A percentile compares a stretch with the other conserved stretches of the same genome.
phyloP scores from a whole-genome alignment of 1,140 invertebrate genomes.

The Tetranychus cinnabarinus region DNA sequence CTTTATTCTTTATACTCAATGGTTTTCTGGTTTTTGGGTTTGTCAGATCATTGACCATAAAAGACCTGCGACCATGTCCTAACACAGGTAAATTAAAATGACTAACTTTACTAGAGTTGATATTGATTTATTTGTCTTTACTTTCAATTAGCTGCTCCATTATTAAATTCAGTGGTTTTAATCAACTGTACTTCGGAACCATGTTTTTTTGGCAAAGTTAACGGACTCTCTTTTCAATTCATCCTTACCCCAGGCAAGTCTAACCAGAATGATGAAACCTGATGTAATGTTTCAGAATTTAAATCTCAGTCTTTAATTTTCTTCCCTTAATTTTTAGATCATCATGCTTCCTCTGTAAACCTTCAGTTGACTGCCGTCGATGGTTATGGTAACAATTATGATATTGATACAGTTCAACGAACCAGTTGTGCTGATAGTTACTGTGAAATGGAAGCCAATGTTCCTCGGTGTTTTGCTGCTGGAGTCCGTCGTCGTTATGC shows the following conservation, averaged over 20 bases:
- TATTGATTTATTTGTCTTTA: not conserved
- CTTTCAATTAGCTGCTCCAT: not conserved
- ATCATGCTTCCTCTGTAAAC: not conserved
- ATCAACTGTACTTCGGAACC: not conserved
- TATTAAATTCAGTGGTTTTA: not conserved
- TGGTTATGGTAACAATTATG: not conserved
- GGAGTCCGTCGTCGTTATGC: not conserved
- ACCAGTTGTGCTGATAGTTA: not conserved
- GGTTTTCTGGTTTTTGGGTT: too few relatives aligned
- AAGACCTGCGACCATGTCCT: too few relatives aligned
- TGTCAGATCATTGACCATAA: too few relatives aligned
- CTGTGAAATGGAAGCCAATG: not conserved
- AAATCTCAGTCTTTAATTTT: not conserved
- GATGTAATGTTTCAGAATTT: not conserved
- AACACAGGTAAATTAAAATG: too few relatives aligned
- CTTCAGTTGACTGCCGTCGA: not conserved
- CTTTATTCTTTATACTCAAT: too few relatives aligned
- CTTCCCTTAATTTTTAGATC: not conserved
- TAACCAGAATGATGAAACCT: not conserved
- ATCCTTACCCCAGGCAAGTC: not conserved
- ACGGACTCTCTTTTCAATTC: not conserved
- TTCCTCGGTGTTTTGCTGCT: not conserved
- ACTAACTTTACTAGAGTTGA: too few relatives aligned
- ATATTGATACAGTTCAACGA: not conserved
- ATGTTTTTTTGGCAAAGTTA: not conserved